These are phyloP conservation scores for Podarcis cretensis DNA, from an alignment of 2,113 vertebrate genomes.

Conservation along the genomic window DNA sequence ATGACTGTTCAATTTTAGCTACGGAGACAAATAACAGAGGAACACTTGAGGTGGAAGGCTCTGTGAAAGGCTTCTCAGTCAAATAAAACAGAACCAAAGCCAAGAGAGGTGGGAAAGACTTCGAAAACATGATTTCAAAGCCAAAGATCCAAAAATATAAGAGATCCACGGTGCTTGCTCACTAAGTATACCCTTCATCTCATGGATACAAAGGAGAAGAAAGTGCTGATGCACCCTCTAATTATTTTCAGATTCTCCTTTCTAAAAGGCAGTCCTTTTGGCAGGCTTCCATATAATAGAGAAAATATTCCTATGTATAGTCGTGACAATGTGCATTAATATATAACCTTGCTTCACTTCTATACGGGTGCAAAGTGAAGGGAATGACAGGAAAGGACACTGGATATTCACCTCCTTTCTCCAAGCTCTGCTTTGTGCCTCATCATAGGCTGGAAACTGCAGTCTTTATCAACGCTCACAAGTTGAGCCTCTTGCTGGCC, in stretches of 20 bases:
- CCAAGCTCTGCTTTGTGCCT: not conserved
- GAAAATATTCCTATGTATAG: not conserved
- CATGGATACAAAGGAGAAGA: not conserved
- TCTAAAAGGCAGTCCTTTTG: conserved; percentile 7
- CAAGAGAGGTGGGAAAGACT: conserved; percentile 39
- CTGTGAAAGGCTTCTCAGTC: conserved; percentile 51
- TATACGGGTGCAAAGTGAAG: not conserved
- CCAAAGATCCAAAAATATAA: conserved; percentile 34
- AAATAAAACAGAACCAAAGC: conserved; percentile 32
- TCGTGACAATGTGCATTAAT: not conserved
- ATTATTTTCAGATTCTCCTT: conserved; percentile 28
- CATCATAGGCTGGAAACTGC: conserved; percentile 22
- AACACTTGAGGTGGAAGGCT: conserved; percentile 33
- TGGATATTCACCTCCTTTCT: accelerated
- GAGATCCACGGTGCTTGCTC: not conserved
- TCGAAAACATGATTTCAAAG: conserved; percentile 35
- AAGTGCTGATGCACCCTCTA: conserved; percentile 19
- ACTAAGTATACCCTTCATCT: conserved; percentile 37
- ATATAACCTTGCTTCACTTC: not conserved
- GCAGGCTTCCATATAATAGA: not conserved
- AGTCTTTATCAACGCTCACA: accelerated
- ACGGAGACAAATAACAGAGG: conserved; percentile 39
- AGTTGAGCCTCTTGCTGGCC: conserved; percentile 16
- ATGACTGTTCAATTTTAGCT: conserved; percentile 61
- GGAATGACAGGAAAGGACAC: not conserved